These are phyloP conservation scores for Nannoperca australis DNA, from an alignment of 2,797 vertebrate genomes.

Conservation along the genomic window DNA sequence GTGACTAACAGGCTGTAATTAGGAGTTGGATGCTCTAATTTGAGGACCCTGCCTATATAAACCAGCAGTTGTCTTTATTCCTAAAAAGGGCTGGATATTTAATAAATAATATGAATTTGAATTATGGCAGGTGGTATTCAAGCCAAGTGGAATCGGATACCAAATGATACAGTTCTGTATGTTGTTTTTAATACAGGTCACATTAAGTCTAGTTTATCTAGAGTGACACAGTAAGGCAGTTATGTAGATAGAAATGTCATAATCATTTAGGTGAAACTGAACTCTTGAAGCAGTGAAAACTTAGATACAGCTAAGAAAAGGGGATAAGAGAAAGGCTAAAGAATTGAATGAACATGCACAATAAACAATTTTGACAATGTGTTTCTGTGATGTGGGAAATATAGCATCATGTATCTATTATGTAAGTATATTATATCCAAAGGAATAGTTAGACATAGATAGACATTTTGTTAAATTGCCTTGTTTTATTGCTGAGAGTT, in stretches of 20 bases:
- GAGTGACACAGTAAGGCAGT: background rate
- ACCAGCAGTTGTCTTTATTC: constrained; percentile 36
- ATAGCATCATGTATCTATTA: too few species aligned
- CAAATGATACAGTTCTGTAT: constrained; percentile 6
- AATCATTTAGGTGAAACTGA: background rate
- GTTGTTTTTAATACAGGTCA: constrained; percentile 18
- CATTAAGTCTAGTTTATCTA: constrained; percentile 2
- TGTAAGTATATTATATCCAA: background rate
- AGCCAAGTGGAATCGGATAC: background rate
- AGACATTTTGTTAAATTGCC: background rate
- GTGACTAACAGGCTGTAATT: constrained; percentile 58
- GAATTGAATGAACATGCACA: background rate
- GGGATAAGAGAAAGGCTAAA: background rate
- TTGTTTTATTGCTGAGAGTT: background rate
- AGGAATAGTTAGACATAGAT: background rate
- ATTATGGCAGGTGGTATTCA: background rate
- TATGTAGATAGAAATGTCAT: background rate
- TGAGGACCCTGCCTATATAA: constrained; percentile 23
- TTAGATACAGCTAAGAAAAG: background rate
- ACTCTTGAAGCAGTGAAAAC: background rate
- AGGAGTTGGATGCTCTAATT: constrained; percentile 49
- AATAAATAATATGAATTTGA: constrained; percentile 33
- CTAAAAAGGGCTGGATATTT: constrained; percentile 15
- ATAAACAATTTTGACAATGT: background rate
- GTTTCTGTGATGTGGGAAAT: background rate